Percentiles rank a stretch among this genome's conserved stretches.
phyloP scores from a whole-genome alignment of 1,140 invertebrate genomes.

The Elymnias hypermnestra region DNA sequence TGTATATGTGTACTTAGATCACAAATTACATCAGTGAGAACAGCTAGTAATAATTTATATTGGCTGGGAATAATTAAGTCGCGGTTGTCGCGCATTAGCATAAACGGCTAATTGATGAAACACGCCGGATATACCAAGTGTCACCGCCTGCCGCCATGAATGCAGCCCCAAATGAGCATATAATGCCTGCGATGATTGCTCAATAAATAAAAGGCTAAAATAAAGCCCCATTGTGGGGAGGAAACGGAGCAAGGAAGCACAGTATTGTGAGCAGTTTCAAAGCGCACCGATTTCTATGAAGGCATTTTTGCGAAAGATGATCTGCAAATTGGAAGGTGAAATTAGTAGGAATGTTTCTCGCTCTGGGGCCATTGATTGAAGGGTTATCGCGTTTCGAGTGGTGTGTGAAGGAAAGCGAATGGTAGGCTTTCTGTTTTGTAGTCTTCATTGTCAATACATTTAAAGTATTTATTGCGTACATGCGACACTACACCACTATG shows the following conservation, averaged over 20 bases:
- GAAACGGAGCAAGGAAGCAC: conserved; percentile 35
- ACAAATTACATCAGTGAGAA: too few species aligned
- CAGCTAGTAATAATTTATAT: too few species aligned
- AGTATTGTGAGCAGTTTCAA: conserved; percentile 37
- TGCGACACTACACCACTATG: too few species aligned
- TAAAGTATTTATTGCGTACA: too few species aligned
- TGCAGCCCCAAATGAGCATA: conserved; percentile 47
- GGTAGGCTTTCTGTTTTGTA: conserved; percentile 16
- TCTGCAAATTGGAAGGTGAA: conserved; percentile 46
- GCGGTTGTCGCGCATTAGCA: too few species aligned
- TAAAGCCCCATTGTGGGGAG: conserved; percentile 38
- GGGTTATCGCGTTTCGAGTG: conserved; percentile 37
- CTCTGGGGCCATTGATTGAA: conserved; percentile 21
- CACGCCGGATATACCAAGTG: conserved; percentile 42
- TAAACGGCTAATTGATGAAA: too few species aligned
- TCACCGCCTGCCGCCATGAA: conserved; percentile 34
- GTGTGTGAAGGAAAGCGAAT: conserved; percentile 25
- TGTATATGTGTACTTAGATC: too few species aligned
- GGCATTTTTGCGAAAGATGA: conserved; percentile 33
- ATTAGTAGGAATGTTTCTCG: conserved; percentile 42
- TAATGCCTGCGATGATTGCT: conserved; percentile 41
- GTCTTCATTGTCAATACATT: too few species aligned
- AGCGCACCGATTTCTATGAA: conserved; percentile 43
- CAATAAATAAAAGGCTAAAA: conserved; percentile 30
- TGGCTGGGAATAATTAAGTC: too few species aligned